These are phyloP conservation scores for Phrynocephalus forsythii DNA, from an alignment of 2,797 vertebrate genomes.

Conservation along the genomic window DNA sequence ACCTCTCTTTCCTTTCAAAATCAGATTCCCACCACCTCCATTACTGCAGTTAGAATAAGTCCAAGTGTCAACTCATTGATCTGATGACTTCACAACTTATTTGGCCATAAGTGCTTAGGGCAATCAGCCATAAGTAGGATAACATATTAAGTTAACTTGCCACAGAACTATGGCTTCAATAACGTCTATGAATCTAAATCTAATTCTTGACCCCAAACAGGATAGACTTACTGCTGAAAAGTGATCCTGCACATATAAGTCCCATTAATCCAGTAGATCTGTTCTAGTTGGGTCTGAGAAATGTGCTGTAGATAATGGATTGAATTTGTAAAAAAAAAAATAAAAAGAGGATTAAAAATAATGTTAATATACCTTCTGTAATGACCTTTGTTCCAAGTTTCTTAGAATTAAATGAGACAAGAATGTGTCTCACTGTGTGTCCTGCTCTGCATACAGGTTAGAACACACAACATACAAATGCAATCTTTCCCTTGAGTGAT, in stretches of 20 bases:
- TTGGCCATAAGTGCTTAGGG: neutral
- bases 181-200: neutral
- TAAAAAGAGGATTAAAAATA: neutral
- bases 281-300: too few relatives aligned
- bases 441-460: slow-evolving; percentile 1
- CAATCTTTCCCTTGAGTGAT: neutral
- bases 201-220: too few relatives aligned
- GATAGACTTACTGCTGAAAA: too few relatives aligned
- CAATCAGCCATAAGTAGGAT: too few relatives aligned
- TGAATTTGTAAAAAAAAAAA: neutral
- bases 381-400: neutral
- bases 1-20: neutral
- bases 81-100: neutral
- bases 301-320: neutral
- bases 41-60: neutral
- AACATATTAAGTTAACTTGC: too few relatives aligned
- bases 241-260: too few relatives aligned
- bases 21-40: neutral
- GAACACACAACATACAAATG: slow-evolving; percentile 38
- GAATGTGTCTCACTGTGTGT: slow-evolving; percentile 15
- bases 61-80: neutral
- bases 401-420: neutral
- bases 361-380: neutral
- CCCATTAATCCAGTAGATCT: too few relatives aligned
- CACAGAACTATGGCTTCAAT: neutral